Evolutionary conservation across 2,797 vertebrate species (phyloP), one percentile per base, ranked within the genome.

Genomic region (Trachops cirrhosus): DNA sequence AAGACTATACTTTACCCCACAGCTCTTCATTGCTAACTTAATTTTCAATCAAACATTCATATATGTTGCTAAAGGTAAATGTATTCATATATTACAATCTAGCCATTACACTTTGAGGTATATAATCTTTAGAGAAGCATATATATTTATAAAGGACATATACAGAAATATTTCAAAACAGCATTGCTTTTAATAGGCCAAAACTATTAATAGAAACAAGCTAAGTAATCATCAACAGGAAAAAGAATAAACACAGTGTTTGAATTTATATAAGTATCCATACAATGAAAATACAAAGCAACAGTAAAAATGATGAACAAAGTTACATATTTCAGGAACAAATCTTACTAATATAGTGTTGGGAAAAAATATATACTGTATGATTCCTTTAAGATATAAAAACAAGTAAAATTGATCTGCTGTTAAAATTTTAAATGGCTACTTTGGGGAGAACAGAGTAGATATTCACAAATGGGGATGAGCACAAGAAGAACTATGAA

Each of bases 21-120:
- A 88, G 19, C 9, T 89, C 22, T 67, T 4, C 9, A 73, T 26
- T 82, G 9, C 15, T 92, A 52, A 77, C 6, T 91, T 88, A 8
- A 74, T 91, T 93, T 94, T 87, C 80, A 95, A 92, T 80, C 21
- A 85, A 95, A 74, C 12, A 16, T 75, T 12, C 14, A 68, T 91
- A 48, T 57, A 91, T 3, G 10, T 22, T 74, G 73, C 21, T 52
- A 77, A 80, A 92, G 6, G 37, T 80, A 82, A 83, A 59, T 52
- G 16, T 8, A 86, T 41, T 64, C 24, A 91, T 41, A 68, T 41
- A 54, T 93, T 74, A 48, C 24, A 5, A 59, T 70, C 16, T 74
- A 96, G 50, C 44, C 67, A 34, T 91, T 88, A 75, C 1, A 85
- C 4, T 88, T 57, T 9, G 77, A 77, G 5, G 9, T 37, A 50